phyloP scores from a whole-genome alignment of 2,888 invertebrate genomes.

The Congeria kusceri region DNA sequence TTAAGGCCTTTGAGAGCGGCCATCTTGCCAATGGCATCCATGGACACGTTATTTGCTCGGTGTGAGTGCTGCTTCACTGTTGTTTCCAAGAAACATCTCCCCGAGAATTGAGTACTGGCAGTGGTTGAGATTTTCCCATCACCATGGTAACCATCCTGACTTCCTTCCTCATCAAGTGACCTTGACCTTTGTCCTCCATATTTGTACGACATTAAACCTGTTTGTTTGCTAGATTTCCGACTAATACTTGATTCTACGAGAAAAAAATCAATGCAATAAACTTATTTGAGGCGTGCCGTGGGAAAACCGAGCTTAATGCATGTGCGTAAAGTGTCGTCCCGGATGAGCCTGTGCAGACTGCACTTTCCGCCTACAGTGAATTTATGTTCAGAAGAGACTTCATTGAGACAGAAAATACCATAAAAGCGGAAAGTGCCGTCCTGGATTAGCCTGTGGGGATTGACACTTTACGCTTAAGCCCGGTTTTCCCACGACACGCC shows the following conservation, averaged over 20 bases:
- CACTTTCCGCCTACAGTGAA: too few relatives aligned
- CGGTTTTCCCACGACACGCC: too few relatives aligned
- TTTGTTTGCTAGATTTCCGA: background rate
- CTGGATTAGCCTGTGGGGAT: too few relatives aligned
- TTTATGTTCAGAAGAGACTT: too few relatives aligned
- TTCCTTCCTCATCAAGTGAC: conserved; percentile 59
- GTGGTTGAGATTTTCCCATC: conserved; percentile 47
- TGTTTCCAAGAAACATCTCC: conserved; percentile 52
- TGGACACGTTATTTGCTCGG: conserved; percentile 6
- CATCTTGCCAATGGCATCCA: conserved; percentile 41
- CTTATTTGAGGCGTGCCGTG: background rate
- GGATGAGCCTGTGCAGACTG: too few relatives aligned
- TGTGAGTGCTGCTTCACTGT: conserved; percentile 23
- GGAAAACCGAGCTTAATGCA: background rate
- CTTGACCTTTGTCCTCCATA: conserved; percentile 36
- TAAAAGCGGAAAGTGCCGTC: too few relatives aligned
- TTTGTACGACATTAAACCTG: background rate
- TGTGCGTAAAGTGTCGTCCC: too few relatives aligned
- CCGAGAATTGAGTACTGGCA: conserved; percentile 29
- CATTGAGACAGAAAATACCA: too few relatives aligned
- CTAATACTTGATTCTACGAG: background rate
- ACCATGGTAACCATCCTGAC: conserved; percentile 41
- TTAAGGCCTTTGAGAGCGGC: conserved; percentile 27
- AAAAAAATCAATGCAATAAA: background rate
- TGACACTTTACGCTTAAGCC: too few relatives aligned